These are phyloP conservation scores for Daboia siamensis DNA, from an alignment of 2,113 vertebrate genomes.

Conservation along the genomic window DNA sequence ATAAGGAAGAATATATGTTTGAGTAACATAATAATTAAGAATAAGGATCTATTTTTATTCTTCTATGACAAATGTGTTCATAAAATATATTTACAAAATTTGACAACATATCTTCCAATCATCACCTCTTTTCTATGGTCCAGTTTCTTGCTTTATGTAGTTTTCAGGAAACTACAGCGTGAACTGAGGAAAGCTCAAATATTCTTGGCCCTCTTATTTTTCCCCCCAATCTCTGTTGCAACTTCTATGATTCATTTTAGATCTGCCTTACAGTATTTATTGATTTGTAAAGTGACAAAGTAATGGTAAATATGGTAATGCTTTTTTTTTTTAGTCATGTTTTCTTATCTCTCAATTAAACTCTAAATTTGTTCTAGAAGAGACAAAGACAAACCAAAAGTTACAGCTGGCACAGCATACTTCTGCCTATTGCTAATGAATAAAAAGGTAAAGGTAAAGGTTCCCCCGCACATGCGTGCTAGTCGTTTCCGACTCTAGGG, in stretches of 20 bases:
- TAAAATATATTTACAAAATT: neutral
- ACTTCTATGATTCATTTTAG: neutral
- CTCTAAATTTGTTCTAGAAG: neutral
- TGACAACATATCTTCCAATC: neutral
- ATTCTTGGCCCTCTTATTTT: neutral
- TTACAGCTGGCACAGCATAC: neutral
- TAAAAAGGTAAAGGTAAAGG: too few species aligned
- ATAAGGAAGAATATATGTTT: neutral
- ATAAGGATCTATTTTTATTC: neutral
- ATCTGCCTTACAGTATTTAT: neutral
- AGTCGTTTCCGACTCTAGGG: too few species aligned
- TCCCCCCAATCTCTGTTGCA: neutral
- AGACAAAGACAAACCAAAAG: neutral
- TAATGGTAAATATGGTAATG: neutral
- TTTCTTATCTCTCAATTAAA: too few species aligned
- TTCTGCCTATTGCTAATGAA: neutral
- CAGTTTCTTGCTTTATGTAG: neutral
- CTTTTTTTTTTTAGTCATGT: neutral
- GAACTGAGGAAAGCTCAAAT: neutral
- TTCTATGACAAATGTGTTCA: neutral
- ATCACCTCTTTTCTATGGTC: neutral
- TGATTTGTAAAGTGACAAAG: neutral
- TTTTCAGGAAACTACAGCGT: neutral
- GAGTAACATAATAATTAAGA: neutral
- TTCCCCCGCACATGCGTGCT: too few species aligned